These are phyloP conservation scores for Chaetodon trifasciatus DNA, from an alignment of 2,797 vertebrate genomes.

Conservation along the genomic window DNA sequence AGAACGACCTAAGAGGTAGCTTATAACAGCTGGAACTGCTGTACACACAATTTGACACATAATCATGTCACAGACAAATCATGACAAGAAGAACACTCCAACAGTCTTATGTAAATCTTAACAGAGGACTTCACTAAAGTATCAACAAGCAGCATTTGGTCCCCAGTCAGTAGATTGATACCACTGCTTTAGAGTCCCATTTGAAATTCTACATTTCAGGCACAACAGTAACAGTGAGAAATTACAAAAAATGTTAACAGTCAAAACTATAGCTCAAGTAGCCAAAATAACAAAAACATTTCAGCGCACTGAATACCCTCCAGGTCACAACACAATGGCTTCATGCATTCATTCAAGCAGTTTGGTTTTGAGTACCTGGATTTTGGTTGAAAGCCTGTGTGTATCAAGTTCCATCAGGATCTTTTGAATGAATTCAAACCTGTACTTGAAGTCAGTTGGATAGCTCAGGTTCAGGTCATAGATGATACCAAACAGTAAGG, in stretches of 20 bases:
- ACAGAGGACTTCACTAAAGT: no score
- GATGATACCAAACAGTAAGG: conserved; percentile 3
- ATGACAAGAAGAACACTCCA: not conserved
- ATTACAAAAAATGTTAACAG: conserved; percentile 3
- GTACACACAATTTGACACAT: conserved; percentile 6
- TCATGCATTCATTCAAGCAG: conserved; percentile 10
- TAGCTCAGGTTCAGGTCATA: conserved; percentile 10
- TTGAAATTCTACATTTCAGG: conserved; percentile 4
- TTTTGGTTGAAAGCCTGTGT: conserved; percentile 9
- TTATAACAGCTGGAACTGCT: no score
- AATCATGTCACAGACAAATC: not conserved
- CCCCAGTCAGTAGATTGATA: not conserved
- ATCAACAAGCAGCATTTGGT: no score
- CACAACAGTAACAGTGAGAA: not conserved
- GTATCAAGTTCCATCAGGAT: conserved; percentile 23
- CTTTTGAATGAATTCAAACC: conserved; percentile 15
- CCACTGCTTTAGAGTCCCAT: not conserved
- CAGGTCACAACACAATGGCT: not conserved
- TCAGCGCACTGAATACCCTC: not conserved
- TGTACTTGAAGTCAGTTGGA: not conserved
- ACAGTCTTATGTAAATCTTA: not conserved
- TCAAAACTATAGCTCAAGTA: not conserved
- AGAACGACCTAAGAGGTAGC: no score
- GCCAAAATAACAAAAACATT: not conserved
- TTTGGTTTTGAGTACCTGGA: conserved; percentile 28